Conservation (phyloP, 2,888 invertebrate genomes). For the Philopedon plagiatum region DNA sequence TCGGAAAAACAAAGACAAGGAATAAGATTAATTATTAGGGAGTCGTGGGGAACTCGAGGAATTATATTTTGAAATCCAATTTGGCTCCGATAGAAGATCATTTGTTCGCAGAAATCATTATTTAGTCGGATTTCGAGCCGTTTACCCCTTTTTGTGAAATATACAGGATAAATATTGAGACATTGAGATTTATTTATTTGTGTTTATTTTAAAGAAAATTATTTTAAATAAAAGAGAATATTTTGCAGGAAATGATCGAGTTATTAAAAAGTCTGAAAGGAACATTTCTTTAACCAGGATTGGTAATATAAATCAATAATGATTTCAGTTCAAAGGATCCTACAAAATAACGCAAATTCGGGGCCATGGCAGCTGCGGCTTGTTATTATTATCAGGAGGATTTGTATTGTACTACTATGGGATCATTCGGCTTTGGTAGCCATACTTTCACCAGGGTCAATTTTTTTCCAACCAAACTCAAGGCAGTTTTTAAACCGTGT, state of each 20-base stretch:
- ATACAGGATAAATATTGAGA: background rate
- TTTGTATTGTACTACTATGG: no score
- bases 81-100: constrained; percentile 27
- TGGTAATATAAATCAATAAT: no score
- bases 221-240: background rate
- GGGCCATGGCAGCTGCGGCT: no score
- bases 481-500: no score
- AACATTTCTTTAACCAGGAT: no score
- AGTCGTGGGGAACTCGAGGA: background rate
- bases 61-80: constrained; percentile 42
- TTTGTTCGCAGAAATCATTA: constrained; percentile 32
- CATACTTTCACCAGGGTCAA: no score
- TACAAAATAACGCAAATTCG: no score
- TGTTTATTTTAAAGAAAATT: constrained; percentile 1
- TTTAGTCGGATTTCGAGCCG: constrained; percentile 32
- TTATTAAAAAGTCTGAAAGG: no score
- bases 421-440: no score
- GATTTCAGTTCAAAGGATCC: no score
- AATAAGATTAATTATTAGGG: constrained; percentile 40
- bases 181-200: constrained; percentile 11
- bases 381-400: no score
- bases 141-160: constrained; percentile 22
- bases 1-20: constrained; percentile 24
- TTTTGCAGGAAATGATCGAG: background rate
- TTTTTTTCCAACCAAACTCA: no score